Evolutionary conservation across 2,888 invertebrate species (phyloP).

Genomic region (Drosophila neotestacea): DNA sequence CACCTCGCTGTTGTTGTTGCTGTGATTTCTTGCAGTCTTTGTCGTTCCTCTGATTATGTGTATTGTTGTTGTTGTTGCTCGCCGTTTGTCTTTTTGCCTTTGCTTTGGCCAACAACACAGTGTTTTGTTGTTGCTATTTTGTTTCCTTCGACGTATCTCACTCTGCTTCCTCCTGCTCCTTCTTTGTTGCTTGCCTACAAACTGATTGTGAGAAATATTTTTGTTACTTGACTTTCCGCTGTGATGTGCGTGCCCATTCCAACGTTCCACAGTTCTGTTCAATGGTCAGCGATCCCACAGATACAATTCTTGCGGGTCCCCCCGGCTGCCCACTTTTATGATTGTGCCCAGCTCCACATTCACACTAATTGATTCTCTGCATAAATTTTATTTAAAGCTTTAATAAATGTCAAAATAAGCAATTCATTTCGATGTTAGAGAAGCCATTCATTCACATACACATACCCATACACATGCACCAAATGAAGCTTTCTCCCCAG

Average conservation of each 20-base stretch:
- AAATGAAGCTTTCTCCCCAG: conserved; percentile 75
- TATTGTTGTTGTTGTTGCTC: conserved; percentile 43
- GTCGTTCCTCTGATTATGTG: conserved; percentile 63
- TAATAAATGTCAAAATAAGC: conserved; percentile 82
- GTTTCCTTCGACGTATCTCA: conserved; percentile 27
- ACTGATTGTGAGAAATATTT: conserved; percentile 77
- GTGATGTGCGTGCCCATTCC: conserved; percentile 32
- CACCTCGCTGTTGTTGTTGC: conserved; percentile 43
- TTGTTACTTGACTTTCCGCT: conserved; percentile 67
- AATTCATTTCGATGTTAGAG: conserved; percentile 81
- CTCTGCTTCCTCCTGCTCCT: conserved; percentile 19
- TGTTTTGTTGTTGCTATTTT: conserved; percentile 57
- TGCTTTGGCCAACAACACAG: conserved; percentile 46
- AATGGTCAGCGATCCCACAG: conserved; percentile 32
- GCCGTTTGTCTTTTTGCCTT: conserved; percentile 72
- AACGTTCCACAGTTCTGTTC: conserved; percentile 11
- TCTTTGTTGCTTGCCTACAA: conserved; percentile 52
- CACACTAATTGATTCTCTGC: conserved; percentile 78
- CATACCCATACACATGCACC: conserved; percentile 34
- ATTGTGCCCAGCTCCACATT: conserved; percentile 42
- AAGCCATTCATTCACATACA: conserved; percentile 47
- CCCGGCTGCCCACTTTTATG: conserved; percentile 35
- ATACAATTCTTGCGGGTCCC: conserved; percentile 4
- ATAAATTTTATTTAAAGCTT: conserved; percentile 82
- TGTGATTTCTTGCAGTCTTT: conserved; percentile 74